These are phyloP conservation scores for Manacus vitellinus DNA, from an alignment of 2,113 vertebrate species.

Conservation along the genomic window DNA sequence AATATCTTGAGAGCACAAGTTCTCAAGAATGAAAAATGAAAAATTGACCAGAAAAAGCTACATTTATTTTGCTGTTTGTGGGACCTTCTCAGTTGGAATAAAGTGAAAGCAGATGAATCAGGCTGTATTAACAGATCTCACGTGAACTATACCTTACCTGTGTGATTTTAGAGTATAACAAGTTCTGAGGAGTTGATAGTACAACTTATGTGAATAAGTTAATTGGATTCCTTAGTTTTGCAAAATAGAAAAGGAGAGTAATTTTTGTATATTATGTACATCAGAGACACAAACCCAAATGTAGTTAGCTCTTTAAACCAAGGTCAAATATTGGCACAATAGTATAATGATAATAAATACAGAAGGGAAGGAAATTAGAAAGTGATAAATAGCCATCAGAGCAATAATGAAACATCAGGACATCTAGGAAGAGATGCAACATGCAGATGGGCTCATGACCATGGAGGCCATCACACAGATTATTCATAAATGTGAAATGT, in stretches of 20 bases:
- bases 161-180: neutral
- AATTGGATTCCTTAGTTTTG: neutral
- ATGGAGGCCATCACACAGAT: too few relatives aligned
- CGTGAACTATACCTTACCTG: neutral
- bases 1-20: neutral
- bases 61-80: neutral
- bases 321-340: rapidly evolving
- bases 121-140: neutral
- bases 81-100: neutral
- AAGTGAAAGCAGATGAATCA: neutral
- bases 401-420: neutral
- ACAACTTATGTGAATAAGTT: neutral
- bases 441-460: too few relatives aligned
- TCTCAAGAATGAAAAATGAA: neutral
- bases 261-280: neutral
- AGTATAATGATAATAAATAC: neutral
- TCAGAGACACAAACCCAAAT: neutral
- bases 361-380: neutral
- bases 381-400: neutral
- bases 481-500: too few relatives aligned
- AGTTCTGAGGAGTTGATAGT: neutral
- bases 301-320: neutral
- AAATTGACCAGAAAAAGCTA: neutral
- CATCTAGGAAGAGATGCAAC: too few relatives aligned
- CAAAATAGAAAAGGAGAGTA: neutral